These are phyloP conservation scores for Chloroceryle aenea DNA, from an alignment of 2,113 vertebrate genomes.

Conservation along the genomic window DNA sequence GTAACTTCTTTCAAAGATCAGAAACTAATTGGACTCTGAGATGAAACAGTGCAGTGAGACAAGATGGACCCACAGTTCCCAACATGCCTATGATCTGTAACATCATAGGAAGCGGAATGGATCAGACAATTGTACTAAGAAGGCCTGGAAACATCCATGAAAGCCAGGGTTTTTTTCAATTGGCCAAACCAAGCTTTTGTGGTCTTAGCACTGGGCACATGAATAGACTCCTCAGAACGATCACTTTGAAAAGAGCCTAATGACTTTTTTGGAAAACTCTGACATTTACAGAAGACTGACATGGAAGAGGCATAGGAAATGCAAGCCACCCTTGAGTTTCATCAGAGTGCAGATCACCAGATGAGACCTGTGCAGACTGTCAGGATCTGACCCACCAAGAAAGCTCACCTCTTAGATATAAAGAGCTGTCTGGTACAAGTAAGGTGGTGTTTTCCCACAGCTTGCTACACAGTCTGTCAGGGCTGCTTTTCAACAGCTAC, in stretches of 20 bases:
- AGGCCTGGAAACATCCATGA: not conserved
- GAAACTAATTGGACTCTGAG: not conserved
- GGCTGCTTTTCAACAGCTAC: not conserved
- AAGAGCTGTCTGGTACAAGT: not conserved
- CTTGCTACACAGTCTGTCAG: not conserved
- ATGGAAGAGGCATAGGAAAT: not conserved
- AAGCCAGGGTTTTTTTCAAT: not conserved
- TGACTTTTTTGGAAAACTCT: not conserved
- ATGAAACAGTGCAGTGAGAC: not conserved
- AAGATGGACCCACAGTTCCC: not conserved
- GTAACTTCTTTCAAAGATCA: not conserved
- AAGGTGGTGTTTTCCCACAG: conserved; percentile 8
- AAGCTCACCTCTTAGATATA: not conserved
- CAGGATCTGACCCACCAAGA: not conserved
- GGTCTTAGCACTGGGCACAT: not conserved
- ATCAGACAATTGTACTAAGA: not conserved
- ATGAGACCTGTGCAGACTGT: not conserved
- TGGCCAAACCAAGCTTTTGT: not conserved
- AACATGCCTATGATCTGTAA: not conserved
- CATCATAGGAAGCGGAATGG: not conserved
- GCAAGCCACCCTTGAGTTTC: not conserved
- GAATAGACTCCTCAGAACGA: not conserved
- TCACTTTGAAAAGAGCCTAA: not conserved
- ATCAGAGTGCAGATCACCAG: not conserved
- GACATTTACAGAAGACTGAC: not conserved